These are phyloP conservation scores for Umimayanthus kanabou DNA, from an alignment of 92 coral and sea anemone genomes.

Conservation along the genomic window DNA sequence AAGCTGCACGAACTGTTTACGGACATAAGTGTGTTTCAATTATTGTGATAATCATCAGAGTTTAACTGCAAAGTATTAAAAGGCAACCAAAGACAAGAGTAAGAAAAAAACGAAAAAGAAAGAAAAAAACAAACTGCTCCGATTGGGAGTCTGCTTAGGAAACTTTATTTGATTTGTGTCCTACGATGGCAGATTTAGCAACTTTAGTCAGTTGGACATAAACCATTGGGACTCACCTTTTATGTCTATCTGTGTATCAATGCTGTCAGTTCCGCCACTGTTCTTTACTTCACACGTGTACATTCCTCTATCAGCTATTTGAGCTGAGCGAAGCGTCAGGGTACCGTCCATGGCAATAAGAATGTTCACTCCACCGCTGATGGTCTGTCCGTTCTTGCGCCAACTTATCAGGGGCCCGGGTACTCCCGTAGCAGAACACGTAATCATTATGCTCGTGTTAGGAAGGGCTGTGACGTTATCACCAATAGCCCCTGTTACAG, in stretches of 20 bases:
- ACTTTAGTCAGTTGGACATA: not conserved
- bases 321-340: constrained; percentile 43
- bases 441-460: constrained; percentile 21
- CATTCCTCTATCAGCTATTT: constrained; percentile 46
- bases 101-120: no score
- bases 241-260: constrained; percentile 44
- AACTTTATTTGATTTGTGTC: no score
- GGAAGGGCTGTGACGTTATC: constrained; percentile 39
- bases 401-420: constrained; percentile 30
- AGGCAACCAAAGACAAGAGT: no score
- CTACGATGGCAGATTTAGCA: no score
- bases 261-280: constrained; percentile 55
- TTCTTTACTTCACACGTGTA: constrained; percentile 64
- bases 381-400: constrained; percentile 19
- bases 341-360: constrained; percentile 43
- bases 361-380: not conserved
- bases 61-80: no score
- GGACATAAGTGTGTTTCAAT: no score
- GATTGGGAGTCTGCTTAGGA: no score
- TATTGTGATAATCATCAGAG: no score
- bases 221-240: constrained; percentile 42
- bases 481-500: constrained; percentile 17
- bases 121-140: no score
- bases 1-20: no score
- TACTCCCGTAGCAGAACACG: constrained; percentile 25